Conservation (phyloP, 2,888 invertebrate genomes). For the Beris chalybata region DNA sequence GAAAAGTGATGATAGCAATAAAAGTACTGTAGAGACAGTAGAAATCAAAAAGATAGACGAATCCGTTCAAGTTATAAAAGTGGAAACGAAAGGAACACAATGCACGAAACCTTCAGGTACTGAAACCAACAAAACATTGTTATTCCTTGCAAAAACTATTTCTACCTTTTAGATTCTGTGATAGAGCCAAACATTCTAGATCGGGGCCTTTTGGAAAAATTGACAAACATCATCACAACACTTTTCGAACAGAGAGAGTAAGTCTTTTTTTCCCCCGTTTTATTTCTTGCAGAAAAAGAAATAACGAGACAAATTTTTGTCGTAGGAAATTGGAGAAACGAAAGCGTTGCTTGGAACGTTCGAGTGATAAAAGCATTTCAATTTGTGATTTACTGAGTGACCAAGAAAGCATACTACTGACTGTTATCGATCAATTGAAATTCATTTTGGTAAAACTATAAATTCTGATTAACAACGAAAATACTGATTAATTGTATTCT, state of each 20-base stretch:
- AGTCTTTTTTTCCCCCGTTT: background rate
- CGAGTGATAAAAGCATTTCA: conserved; percentile 13
- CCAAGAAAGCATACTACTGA: conserved; percentile 50
- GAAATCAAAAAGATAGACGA: conserved; percentile 40
- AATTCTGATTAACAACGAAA: background rate
- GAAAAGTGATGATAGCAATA: conserved; percentile 7
- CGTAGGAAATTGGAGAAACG: conserved; percentile 23
- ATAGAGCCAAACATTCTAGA: conserved; percentile 13
- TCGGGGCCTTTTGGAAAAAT: conserved; percentile 31
- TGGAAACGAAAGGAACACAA: conserved; percentile 17
- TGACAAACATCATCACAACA: conserved; percentile 24
- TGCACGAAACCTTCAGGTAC: conserved; percentile 10
- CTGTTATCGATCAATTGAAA: conserved; percentile 48
- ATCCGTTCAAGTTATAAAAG: background rate
- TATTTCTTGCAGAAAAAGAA: background rate
- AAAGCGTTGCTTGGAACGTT: conserved; percentile 10
- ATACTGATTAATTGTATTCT: conserved; percentile 10
- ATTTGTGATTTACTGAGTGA: conserved; percentile 45
- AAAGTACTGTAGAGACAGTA: conserved; percentile 21
- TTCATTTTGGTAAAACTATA: conserved; percentile 45
- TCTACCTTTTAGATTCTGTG: conserved; percentile 12
- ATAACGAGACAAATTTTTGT: background rate
- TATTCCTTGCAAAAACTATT: background rate
- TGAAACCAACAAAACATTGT: background rate
- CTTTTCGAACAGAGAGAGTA: conserved; percentile 32